These are phyloP conservation scores for Hydractinia symbiolongicarpus DNA, from an alignment of 30 jellyfish, hydroid and myxozoan genomes.

Conservation along the genomic window DNA sequence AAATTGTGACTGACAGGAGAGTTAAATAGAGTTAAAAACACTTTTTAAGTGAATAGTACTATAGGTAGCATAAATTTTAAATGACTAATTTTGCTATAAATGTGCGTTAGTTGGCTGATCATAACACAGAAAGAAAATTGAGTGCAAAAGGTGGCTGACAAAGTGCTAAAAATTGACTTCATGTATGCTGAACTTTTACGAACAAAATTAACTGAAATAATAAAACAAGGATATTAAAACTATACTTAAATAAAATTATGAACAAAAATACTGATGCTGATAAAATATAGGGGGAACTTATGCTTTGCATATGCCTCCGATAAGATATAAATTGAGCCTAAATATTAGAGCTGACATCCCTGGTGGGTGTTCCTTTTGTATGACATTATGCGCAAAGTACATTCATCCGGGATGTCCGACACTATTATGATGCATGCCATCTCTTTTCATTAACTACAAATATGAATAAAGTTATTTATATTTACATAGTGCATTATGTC, in stretches of 20 bases:
- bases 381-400: background rate
- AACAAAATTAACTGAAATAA: background rate
- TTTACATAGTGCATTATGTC: background rate
- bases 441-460: background rate
- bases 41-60: no score
- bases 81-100: background rate
- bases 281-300: background rate
- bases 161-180: background rate
- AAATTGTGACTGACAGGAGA: slow-evolving; percentile 11
- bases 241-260: background rate
- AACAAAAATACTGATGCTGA: slow-evolving; percentile 2
- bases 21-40: no score
- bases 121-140: background rate
- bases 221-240: background rate
- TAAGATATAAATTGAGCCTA: background rate
- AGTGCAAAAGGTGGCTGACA: slow-evolving; percentile 5
- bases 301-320: background rate
- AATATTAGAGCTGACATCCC: background rate
- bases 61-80: no score
- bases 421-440: background rate
- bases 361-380: background rate
- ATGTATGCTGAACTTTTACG: background rate
- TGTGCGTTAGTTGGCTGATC: background rate
- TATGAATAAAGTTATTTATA: background rate
- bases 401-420: background rate